These are phyloP conservation scores for Labeo catla DNA, from an alignment of 2,113 vertebrate species.

Conservation along the genomic window DNA sequence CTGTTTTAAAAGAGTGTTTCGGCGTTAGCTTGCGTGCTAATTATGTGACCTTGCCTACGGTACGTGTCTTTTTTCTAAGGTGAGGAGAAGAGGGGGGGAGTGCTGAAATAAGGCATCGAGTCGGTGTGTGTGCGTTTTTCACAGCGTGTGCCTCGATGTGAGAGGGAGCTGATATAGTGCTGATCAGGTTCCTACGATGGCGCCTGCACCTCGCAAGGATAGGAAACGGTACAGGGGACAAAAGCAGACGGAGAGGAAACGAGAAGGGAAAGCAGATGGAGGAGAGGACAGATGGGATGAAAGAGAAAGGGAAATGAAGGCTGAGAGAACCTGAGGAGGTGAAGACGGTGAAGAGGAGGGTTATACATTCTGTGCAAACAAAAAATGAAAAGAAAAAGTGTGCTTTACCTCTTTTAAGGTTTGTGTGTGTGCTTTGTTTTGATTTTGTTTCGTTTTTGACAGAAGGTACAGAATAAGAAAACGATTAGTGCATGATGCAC, in stretches of 20 bases:
- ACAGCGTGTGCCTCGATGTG: conserved; percentile 32
- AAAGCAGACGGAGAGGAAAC: conserved; percentile 10
- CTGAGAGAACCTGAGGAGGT: conserved; percentile 34
- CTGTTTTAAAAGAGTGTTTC: not conserved
- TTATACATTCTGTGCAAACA: not conserved
- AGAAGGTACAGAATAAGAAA: not conserved
- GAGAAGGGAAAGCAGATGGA: not conserved
- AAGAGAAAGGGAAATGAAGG: conserved; percentile 28
- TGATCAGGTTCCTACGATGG: conserved; percentile 42
- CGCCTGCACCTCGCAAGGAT: conserved; percentile 31
- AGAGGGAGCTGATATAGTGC: conserved; percentile 45
- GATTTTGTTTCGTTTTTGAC: too few species aligned
- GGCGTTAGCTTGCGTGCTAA: not conserved
- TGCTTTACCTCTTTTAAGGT: conserved; percentile 17
- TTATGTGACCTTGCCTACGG: conserved; percentile 36
- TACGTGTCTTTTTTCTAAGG: conserved; percentile 10
- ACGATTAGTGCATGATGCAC: not conserved
- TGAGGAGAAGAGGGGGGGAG: not conserved
- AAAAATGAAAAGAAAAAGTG: conserved; percentile 17
- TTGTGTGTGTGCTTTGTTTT: too few species aligned
- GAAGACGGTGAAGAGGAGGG: conserved; percentile 1
- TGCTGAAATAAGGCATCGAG: conserved; percentile 23
- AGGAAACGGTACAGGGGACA: conserved; percentile 44
- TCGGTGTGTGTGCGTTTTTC: conserved; percentile 9
- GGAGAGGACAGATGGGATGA: conserved; percentile 17